phyloP scores from a whole-genome alignment of 1,140 invertebrate species.

The Apolygus lucorum region DNA sequence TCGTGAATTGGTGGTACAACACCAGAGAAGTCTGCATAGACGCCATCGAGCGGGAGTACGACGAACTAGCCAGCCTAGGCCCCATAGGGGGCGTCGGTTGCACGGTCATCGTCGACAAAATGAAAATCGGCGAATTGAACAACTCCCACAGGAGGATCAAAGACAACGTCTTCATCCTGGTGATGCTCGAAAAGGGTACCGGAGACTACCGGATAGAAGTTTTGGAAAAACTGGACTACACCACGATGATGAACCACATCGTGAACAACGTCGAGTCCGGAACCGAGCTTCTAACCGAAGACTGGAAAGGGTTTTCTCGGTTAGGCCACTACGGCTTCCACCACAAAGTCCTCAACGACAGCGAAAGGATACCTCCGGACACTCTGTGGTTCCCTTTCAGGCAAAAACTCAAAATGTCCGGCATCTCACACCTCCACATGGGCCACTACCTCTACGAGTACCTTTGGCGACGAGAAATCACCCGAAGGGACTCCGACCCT shows the following conservation, averaged over 20 bases:
- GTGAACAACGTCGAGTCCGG: not conserved
- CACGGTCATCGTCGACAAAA: not conserved
- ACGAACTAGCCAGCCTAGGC: not conserved
- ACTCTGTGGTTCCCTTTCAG: not conserved
- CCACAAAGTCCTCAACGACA: not conserved
- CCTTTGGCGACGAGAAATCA: constrained; percentile 20
- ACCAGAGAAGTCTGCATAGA: not conserved
- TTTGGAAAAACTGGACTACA: not conserved
- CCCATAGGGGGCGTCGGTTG: not conserved
- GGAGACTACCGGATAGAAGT: not conserved
- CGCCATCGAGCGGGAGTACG: not conserved
- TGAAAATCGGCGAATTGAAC: not conserved
- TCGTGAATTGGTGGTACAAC: not conserved
- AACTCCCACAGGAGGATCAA: not conserved
- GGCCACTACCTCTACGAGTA: constrained; percentile 1
- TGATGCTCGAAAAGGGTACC: not conserved
- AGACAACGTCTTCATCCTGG: not conserved
- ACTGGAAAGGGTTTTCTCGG: not conserved
- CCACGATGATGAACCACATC: not conserved
- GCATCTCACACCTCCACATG: not conserved
- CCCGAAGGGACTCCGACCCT: constrained; percentile 6
- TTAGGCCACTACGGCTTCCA: not conserved
- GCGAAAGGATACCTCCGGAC: not conserved
- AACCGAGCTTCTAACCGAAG: not conserved
- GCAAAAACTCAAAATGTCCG: not conserved